Evolutionary conservation across 37 sponge, comb jelly and placozoan species (phyloP).

Genomic region (Corticium candelabrum): DNA sequence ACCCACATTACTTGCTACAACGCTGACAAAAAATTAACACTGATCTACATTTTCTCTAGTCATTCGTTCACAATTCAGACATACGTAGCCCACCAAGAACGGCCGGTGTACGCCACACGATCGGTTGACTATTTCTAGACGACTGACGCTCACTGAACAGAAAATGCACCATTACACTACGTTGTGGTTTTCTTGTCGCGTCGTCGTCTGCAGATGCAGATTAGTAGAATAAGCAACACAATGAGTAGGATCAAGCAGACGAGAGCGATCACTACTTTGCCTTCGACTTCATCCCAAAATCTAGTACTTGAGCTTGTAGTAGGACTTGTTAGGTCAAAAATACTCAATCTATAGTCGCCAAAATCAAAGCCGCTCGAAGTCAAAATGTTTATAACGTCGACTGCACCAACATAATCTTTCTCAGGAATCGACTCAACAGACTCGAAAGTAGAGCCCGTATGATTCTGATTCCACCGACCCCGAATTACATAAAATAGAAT

Average conservation of each 20-base stretch:
- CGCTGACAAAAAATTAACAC: too few relatives aligned
- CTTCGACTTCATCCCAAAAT: not conserved
- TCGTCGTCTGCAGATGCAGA: not conserved
- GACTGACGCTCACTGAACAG: too few relatives aligned
- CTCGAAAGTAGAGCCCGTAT: not conserved
- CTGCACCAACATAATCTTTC: not conserved
- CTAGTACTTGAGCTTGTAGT: not conserved
- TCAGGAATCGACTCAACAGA: not conserved
- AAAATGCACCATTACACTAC: too few relatives aligned
- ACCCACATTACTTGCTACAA: too few relatives aligned
- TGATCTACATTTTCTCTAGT: too few relatives aligned
- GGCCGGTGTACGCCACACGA: too few relatives aligned
- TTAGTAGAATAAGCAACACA: not conserved
- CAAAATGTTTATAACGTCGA: not conserved
- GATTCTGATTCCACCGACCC: not conserved
- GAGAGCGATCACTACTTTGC: not conserved
- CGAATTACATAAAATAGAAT: not conserved
- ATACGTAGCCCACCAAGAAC: too few relatives aligned
- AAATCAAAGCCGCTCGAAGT: not conserved
- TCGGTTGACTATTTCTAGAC: too few relatives aligned
- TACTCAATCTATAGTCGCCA: not conserved
- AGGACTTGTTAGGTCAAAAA: not conserved
- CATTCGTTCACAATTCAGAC: too few relatives aligned
- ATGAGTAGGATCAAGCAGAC: not conserved
- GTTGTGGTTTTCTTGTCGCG: too few relatives aligned